Base-by-base conservation (phyloP, 2,797 vertebrate genomes). In the Salarias fasciatus region DNA sequence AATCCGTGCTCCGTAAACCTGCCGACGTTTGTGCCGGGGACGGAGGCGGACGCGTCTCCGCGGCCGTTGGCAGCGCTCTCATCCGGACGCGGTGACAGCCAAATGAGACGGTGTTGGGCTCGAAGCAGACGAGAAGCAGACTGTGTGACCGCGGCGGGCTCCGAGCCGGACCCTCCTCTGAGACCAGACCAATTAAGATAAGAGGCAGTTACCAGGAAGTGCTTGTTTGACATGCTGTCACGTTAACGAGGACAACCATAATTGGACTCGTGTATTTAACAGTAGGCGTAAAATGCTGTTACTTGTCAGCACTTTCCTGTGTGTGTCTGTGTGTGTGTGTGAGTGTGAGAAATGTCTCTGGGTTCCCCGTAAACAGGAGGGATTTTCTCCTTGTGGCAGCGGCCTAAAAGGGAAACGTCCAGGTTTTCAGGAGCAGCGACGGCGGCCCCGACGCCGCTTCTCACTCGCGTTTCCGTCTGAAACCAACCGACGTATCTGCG, bases 161-260 rank as follows among this genome's bases (percentile, higher is more conserved):
- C 61, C 51, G 71, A 63, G 67, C 63, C 9, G 79, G 86, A 87
- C 80, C 83, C 80, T 92, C 89, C 88, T 61, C 84, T 54, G 91
- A 90, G 91, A 91, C 81, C 1, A 65, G 75, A 59, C 88, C 92
- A 92, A 92, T 93, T 92, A 92, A 92, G 89, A 91, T 91, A 92
- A 93, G 87, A 82, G 86, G 88, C 84, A 66, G 82, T 91, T 90
- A 88, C 85, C 91, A 92, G 93, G 94, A 94, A 93, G 92, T 91
- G 86, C 82, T 90, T 93, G 92, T 93, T 92, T 93, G 91, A 92
- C 92, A 91, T 90, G 79, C 84, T 88, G 92, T 93, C 92, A 90
- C 53, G 82, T 89, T 91, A 92, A 92, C 81, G 72, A 91, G 91
- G 82, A 89, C 88, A 72, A 72, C 61, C 72, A 35, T 86, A 86